phyloP scores from a whole-genome alignment of 2,797 vertebrate genomes.

The Anguilla anguilla region DNA sequence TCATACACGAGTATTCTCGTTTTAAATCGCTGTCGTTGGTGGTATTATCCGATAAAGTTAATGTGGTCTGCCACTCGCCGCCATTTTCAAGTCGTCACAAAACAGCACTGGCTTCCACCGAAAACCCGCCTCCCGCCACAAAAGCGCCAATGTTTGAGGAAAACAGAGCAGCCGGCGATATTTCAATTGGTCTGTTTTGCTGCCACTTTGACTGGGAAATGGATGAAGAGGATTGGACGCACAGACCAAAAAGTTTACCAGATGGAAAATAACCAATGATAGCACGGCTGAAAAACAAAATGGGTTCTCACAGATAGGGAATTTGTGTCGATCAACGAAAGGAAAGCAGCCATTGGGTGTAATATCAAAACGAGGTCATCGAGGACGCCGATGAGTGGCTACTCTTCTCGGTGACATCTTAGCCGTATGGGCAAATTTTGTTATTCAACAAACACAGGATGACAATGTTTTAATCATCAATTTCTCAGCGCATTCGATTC shows the following conservation, averaged over 20 bases:
- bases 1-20: slow-evolving; percentile 25
- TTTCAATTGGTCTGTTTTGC: slow-evolving; percentile 47
- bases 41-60: slow-evolving; percentile 61
- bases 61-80: slow-evolving; percentile 66
- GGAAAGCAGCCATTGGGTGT: slow-evolving; percentile 38
- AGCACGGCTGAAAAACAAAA: background rate
- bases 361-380: slow-evolving; percentile 4
- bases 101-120: slow-evolving; percentile 58
- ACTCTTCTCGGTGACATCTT: slow-evolving; percentile 2
- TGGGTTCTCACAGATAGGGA: slow-evolving; percentile 42
- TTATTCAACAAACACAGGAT: background rate
- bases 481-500: background rate
- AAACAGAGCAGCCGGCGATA: background rate
- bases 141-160: slow-evolving; percentile 48
- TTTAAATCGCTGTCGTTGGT: slow-evolving; percentile 22
- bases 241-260: slow-evolving; percentile 3
- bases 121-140: slow-evolving; percentile 55
- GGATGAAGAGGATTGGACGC: slow-evolving; percentile 16
- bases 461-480: slow-evolving; percentile 10
- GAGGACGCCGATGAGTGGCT: slow-evolving; percentile 38
- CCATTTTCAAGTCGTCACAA: slow-evolving; percentile 86
- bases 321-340: slow-evolving; percentile 31
- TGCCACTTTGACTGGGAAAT: slow-evolving; percentile 43
- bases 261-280: slow-evolving; percentile 42
- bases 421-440: slow-evolving; percentile 1